Conservation (phyloP, 2,888 invertebrate species). For the Folsomia candida region DNA sequence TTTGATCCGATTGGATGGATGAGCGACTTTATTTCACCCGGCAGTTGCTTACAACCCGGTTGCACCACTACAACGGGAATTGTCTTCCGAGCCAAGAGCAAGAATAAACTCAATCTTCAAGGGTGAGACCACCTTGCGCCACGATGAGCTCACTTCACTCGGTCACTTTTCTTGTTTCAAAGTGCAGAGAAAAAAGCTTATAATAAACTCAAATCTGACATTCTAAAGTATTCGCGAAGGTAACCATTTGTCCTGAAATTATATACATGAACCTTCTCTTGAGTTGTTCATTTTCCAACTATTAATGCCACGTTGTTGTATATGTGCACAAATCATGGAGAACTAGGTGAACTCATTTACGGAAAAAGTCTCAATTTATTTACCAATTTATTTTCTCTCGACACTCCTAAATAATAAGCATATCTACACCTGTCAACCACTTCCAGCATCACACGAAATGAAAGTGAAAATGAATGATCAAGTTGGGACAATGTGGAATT, state of each 20-base stretch:
- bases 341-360: neutral
- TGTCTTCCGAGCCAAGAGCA: too few relatives aligned
- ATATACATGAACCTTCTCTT: too few relatives aligned
- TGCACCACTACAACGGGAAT: too few relatives aligned
- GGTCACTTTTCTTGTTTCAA: constrained; percentile 1
- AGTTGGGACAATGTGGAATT: neutral
- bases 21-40: neutral
- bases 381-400: neutral
- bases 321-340: too few relatives aligned
- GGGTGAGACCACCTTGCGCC: too few relatives aligned
- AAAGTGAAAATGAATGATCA: neutral
- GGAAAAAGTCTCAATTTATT: neutral
- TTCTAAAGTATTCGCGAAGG: too few relatives aligned
- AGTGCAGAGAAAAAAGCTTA: too few relatives aligned
- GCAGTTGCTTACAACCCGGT: neutral
- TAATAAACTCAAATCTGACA: too few relatives aligned
- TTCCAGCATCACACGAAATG: neutral
- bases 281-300: neutral
- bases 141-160: neutral
- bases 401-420: neutral
- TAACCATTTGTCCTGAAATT: too few relatives aligned
- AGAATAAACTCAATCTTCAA: too few relatives aligned
- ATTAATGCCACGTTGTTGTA: too few relatives aligned
- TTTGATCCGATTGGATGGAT: constrained; percentile 6
- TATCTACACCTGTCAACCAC: neutral